These are phyloP conservation scores for Drosophila repletoides DNA, from an alignment of 1,140 invertebrate genomes.

Conservation along the genomic window DNA sequence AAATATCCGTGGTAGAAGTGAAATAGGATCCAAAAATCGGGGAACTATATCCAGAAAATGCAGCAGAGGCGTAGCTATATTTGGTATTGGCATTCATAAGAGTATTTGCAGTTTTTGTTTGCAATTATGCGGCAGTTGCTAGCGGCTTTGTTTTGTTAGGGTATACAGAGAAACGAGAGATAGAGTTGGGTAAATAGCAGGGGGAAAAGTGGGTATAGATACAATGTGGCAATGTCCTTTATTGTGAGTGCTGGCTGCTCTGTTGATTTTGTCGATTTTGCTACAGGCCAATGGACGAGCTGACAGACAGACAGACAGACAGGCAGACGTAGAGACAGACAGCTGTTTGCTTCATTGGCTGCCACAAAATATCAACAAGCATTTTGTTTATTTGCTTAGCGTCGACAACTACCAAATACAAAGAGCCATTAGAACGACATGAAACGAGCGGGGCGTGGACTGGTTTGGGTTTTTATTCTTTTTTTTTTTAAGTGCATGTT, in stretches of 20 bases:
- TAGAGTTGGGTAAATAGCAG: neutral
- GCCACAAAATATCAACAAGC: conserved; percentile 79
- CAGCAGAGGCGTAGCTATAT: neutral
- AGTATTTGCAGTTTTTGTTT: conserved; percentile 55
- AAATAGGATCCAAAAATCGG: conserved; percentile 19
- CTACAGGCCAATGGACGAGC: conserved; percentile 56
- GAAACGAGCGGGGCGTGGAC: neutral
- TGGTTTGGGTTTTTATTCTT: conserved; percentile 17
- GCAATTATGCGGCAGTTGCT: conserved; percentile 65
- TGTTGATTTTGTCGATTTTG: conserved; percentile 75
- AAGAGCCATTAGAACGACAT: conserved; percentile 40
- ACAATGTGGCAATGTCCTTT: conserved; percentile 18
- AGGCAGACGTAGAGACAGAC: conserved; percentile 34
- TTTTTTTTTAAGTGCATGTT: conserved; percentile 73
- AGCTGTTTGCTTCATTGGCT: conserved; percentile 77
- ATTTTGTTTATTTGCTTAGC: conserved; percentile 79
- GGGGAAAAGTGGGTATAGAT: neutral
- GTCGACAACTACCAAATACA: conserved; percentile 54
- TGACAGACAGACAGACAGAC: conserved; percentile 2
- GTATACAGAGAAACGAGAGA: neutral
- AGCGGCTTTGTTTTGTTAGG: conserved; percentile 47
- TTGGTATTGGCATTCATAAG: conserved; percentile 47
- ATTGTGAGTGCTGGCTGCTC: conserved; percentile 26
- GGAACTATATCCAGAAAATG: neutral
- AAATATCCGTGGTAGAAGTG: no score